Percentiles rank a stretch among this genome's conserved stretches.
Evolutionary conservation across 2,113 vertebrate species (phyloP).

Genomic region (Crypturellus undulatus): DNA sequence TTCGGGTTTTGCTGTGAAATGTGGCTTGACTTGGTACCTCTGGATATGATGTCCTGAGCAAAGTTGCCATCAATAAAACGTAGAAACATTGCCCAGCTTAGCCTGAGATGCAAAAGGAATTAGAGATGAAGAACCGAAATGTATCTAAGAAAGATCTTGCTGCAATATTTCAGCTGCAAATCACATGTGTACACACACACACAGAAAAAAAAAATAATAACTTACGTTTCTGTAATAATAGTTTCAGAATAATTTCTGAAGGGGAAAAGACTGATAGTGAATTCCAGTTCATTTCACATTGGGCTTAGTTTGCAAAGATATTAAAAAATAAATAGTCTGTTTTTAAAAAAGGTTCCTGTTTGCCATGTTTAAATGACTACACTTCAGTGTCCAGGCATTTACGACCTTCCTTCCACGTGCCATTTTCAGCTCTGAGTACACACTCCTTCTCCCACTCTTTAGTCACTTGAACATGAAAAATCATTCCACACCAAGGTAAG

Average conservation of each 20-base stretch:
- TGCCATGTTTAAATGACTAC: not conserved
- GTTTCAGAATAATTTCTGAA: too few species aligned
- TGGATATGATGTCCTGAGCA: not conserved
- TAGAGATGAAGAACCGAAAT: not conserved
- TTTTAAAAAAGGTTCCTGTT: not conserved
- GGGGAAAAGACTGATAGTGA: not conserved
- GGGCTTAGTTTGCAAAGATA: not conserved
- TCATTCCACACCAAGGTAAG: not conserved
- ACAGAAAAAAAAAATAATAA: accelerated
- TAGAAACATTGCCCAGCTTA: not conserved
- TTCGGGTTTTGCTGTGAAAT: not conserved
- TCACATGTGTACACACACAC: not conserved
- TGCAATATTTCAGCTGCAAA: not conserved
- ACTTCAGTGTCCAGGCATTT: not conserved
- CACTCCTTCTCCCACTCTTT: not conserved
- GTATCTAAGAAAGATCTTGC: not conserved
- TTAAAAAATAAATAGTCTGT: not conserved
- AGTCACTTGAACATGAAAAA: not conserved
- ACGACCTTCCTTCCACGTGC: not conserved
- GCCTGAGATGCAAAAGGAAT: not conserved
- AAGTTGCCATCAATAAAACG: not conserved
- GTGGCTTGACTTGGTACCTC: not conserved
- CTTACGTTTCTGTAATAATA: too few species aligned
- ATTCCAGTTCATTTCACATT: not conserved
- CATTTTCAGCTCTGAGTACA: not conserved